A percentile compares a stretch with the other conserved stretches of the same genome.
phyloP scores from a whole-genome alignment of 2,113 vertebrate genomes.

The Tamias sibiricus region DNA sequence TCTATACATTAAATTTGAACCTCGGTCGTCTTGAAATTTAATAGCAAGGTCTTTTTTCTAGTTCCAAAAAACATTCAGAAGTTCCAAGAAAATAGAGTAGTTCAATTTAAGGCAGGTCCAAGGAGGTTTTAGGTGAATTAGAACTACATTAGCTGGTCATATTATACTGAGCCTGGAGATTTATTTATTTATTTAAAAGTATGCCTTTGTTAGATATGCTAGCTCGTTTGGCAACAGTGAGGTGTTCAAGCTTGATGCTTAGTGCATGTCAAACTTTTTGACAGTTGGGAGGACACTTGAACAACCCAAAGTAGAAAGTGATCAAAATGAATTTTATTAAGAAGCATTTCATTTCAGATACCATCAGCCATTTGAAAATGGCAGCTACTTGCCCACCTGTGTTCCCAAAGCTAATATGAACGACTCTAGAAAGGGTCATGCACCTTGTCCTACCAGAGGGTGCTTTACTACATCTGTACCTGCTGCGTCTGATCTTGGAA shows the following conservation, averaged over 20 bases:
- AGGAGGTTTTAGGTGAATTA: neutral
- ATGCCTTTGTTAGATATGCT: neutral
- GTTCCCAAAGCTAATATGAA: neutral
- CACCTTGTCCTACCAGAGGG: neutral
- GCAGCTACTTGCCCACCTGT: neutral
- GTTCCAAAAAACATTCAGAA: neutral
- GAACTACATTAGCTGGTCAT: neutral
- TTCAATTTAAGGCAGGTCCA: neutral
- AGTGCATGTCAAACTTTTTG: neutral
- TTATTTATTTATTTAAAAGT: neutral
- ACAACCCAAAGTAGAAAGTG: neutral
- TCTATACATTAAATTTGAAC: constrained; percentile 21
- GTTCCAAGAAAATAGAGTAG: neutral
- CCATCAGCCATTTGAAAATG: neutral
- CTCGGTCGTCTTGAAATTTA: neutral
- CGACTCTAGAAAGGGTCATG: neutral
- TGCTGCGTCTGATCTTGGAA: neutral
- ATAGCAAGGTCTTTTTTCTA: neutral
- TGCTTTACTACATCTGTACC: neutral
- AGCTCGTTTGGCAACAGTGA: neutral
- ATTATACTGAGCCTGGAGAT: neutral
- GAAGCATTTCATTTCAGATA: neutral
- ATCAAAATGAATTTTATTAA: neutral
- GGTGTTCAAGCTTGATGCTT: neutral
- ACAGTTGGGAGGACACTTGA: neutral